These are phyloP conservation scores for Caenorhabditis tropicalis DNA, from an alignment of 1,140 invertebrate species.

Conservation along the genomic window DNA sequence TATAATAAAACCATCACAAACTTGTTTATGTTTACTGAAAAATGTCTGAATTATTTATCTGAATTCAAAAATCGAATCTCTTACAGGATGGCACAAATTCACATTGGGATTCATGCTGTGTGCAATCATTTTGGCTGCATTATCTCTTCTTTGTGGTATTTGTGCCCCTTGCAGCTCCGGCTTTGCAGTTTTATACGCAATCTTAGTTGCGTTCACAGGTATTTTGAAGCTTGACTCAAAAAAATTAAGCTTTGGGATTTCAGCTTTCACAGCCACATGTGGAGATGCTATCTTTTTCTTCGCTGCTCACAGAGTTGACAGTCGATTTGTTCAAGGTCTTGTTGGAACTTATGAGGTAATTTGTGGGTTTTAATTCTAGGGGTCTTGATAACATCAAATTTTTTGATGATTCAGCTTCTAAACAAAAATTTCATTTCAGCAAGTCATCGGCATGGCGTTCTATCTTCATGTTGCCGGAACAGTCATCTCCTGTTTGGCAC, in stretches of 20 bases:
- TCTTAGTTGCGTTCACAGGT: slow-evolving; percentile 67
- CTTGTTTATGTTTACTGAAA: too few species aligned
- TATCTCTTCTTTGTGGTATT: slow-evolving; percentile 65
- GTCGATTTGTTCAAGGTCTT: slow-evolving; percentile 70
- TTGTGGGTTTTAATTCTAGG: neutral
- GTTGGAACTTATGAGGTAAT: slow-evolving; percentile 61
- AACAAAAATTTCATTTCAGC: too few species aligned
- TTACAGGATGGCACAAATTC: slow-evolving; percentile 70
- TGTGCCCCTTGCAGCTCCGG: slow-evolving; percentile 67
- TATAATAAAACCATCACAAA: too few species aligned
- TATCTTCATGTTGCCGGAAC: slow-evolving; percentile 65
- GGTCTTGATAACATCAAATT: neutral
- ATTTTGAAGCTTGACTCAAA: slow-evolving; percentile 33
- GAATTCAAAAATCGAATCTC: neutral
- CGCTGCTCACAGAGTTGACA: slow-evolving; percentile 70
- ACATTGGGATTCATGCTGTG: slow-evolving; percentile 65
- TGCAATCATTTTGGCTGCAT: slow-evolving; percentile 57
- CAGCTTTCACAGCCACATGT: slow-evolving; percentile 53
- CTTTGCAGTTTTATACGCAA: slow-evolving; percentile 64
- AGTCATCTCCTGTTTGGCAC: slow-evolving; percentile 64
- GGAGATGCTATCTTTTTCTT: slow-evolving; percentile 70
- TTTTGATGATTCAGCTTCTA: neutral
- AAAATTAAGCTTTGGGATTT: neutral
- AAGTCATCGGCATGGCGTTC: slow-evolving; percentile 68
- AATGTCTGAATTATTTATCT: neutral